Evolutionary conservation across 2,888 invertebrate species (phyloP).

Genomic region (Thysanoteuthis rhombus): DNA sequence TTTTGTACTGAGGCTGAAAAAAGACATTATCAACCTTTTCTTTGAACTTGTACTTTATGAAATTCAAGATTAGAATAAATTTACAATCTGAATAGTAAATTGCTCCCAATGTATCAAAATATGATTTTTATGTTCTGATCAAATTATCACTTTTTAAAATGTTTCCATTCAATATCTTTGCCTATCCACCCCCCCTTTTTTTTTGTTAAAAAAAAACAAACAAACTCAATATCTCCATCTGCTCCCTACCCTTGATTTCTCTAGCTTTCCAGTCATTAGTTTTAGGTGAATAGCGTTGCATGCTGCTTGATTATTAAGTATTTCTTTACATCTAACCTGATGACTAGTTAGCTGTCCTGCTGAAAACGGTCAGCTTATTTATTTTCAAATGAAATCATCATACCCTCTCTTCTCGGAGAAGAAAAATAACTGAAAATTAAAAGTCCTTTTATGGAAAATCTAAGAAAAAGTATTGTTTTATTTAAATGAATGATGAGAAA

Average conservation of each 20-base stretch:
- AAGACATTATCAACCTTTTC: too few species aligned
- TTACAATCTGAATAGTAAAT: background rate
- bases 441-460: too few species aligned
- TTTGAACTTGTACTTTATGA: background rate
- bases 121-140: background rate
- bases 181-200: background rate
- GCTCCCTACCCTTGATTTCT: background rate
- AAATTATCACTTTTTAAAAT: background rate
- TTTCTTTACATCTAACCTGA: background rate
- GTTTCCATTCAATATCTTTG: background rate
- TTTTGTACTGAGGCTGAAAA: too few species aligned
- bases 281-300: background rate
- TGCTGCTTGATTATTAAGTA: background rate
- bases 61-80: background rate
- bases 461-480: too few species aligned
- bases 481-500: too few species aligned
- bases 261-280: background rate
- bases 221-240: background rate
- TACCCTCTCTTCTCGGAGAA: background rate
- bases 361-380: too few species aligned
- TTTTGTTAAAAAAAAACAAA: too few species aligned
- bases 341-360: background rate
- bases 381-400: background rate
- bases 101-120: background rate
- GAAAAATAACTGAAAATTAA: too few species aligned